Percentiles rank a stretch among this genome's conserved stretches.
phyloP scores from a whole-genome alignment of 2,113 vertebrate genomes.

The Paradoxurus hermaphroditus region DNA sequence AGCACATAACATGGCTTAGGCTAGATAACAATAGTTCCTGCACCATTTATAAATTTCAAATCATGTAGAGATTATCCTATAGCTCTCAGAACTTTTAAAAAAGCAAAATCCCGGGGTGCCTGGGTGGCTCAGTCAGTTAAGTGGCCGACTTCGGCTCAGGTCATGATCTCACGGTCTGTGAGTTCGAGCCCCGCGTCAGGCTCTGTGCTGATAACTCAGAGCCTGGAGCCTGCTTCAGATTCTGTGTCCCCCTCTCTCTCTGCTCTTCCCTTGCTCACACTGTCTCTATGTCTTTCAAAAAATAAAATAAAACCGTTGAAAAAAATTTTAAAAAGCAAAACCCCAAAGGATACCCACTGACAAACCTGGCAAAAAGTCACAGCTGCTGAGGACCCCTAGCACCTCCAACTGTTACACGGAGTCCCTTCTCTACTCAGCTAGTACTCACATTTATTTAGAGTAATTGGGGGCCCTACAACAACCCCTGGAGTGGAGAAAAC shows the following conservation, averaged over 20 bases:
- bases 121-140: too few relatives aligned
- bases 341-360: background rate
- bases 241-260: too few relatives aligned
- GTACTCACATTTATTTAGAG: background rate
- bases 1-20: background rate
- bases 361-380: constrained; percentile 10
- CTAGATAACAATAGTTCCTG: background rate
- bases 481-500: background rate
- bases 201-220: too few relatives aligned
- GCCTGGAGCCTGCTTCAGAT: too few relatives aligned
- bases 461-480: background rate
- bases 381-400: background rate
- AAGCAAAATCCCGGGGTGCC: constrained; percentile 40
- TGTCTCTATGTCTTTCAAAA: too few relatives aligned
- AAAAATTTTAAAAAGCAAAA: constrained; percentile 55
- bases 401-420: background rate
- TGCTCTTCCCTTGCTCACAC: too few relatives aligned
- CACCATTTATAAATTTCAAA: constrained; percentile 35
- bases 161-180: too few relatives aligned
- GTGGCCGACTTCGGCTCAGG: too few relatives aligned
- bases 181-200: too few relatives aligned
- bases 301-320: too few relatives aligned
- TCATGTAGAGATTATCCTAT: background rate
- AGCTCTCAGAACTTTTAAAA: constrained; percentile 44
- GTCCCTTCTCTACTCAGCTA: background rate